Evolutionary conservation across 2,797 vertebrate genomes (phyloP).

Genomic region (Arrhamphus sclerolepis): DNA sequence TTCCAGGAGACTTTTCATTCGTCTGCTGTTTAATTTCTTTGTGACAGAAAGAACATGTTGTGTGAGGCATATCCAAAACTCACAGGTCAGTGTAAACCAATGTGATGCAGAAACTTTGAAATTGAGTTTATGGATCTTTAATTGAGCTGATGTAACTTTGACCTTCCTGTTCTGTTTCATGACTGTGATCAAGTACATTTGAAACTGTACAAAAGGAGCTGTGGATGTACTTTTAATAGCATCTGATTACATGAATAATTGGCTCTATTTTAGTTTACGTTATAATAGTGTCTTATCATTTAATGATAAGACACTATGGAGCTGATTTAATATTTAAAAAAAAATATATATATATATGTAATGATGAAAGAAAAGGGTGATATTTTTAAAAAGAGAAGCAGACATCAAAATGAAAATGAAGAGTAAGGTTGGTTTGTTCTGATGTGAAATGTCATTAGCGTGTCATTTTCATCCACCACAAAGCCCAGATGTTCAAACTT

Average conservation of each 20-base stretch:
- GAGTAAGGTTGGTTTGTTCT: constrained; percentile 4
- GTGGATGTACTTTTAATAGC: constrained; percentile 3
- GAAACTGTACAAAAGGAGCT: neutral
- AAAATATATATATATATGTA: no score
- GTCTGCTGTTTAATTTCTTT: no score
- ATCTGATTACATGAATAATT: constrained; percentile 15
- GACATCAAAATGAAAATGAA: constrained; percentile 3
- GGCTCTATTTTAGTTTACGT: constrained; percentile 5
- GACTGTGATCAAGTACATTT: constrained; percentile 18
- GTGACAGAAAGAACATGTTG: no score
- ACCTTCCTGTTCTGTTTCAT: constrained; percentile 1
- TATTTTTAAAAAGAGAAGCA: neutral
- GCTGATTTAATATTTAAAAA: neutral
- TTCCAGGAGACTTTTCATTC: no score
- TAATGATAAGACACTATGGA: neutral
- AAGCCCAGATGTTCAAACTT: constrained; percentile 3
- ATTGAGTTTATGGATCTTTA: neutral
- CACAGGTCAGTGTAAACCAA: neutral
- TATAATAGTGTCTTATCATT: constrained; percentile 1
- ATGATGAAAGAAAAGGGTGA: neutral
- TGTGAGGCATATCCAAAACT: no score
- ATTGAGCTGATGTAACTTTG: constrained; percentile 1
- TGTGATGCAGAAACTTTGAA: neutral
- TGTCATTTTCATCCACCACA: neutral
- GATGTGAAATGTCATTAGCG: constrained; percentile 13